Base-by-base conservation (phyloP, 1,140 invertebrate genomes). In the Vollenhovia emeryi region DNA sequence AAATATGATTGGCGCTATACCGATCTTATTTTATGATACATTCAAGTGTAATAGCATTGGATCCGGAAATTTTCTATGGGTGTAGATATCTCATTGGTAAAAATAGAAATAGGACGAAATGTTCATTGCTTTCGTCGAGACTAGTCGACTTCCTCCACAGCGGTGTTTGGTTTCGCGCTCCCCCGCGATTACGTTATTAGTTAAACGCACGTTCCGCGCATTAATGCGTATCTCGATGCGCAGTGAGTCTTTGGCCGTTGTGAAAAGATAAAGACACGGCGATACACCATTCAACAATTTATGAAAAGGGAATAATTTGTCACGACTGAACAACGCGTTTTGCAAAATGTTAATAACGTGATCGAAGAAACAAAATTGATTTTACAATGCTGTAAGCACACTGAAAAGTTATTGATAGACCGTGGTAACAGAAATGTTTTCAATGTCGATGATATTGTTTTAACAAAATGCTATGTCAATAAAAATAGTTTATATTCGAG, bases 221-320 rank as follows among this genome's bases (percentile, higher is more conserved):
- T 21, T 79, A 66, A 68, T 24, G 30, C 4, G 15, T 27, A 79
- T 7, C 9, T 7, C n/a, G 2, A 76, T 60, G 27, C 11, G 2
- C 13, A 62, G 4, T 27, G 6, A 43, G 4, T n/a, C 18, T 74
- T 13, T 7, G 3, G 1, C 3, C 3, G 6, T 18, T 21, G n/a
- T 40, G 11, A 40, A 55, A 9, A 21, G 13, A 15, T 57, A 8
- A 66, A 66, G 6, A 4, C 11, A 24, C 21, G 4, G 11, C 36
- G n/a, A 36, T 64, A 40, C 21, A 24, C 36, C 1, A 13, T 36
- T 55, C 3, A 15, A 6, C 13, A 55, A 27, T 45, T 60, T 60
- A 60, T n/a, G 2, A 60, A 40, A 75, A 75, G 9, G 7, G 59
- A 75, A 27, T 75, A 75, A 75, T 59, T 24, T 8, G 33, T 59